These are phyloP conservation scores for Montipora efflorescens DNA, from an alignment of 64 coral and sea anemone species.

Conservation along the genomic window DNA sequence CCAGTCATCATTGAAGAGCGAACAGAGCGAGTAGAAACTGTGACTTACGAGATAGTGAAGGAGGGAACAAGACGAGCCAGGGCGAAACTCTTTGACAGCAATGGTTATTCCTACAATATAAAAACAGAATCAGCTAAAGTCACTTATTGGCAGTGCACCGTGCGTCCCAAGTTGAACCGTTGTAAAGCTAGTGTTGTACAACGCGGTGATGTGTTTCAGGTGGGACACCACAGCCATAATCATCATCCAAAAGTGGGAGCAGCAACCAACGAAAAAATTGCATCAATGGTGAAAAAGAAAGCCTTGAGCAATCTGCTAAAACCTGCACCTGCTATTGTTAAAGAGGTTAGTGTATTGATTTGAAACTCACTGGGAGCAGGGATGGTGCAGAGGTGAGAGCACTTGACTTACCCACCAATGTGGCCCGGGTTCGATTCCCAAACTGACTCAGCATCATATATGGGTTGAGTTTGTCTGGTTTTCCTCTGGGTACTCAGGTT, in stretches of 20 bases:
- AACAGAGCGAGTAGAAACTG: neutral
- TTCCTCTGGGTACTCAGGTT: too few relatives aligned
- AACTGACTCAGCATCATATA: too few relatives aligned
- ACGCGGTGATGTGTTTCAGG: neutral
- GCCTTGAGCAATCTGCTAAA: slow-evolving; percentile 1
- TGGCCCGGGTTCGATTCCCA: too few relatives aligned
- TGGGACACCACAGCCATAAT: neutral
- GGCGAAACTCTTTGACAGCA: slow-evolving; percentile 26
- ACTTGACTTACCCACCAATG: too few relatives aligned
- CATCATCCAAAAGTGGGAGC: neutral
- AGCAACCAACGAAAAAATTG: neutral
- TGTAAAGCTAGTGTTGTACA: neutral
- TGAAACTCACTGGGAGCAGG: too few relatives aligned
- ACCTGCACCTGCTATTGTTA: slow-evolving; percentile 6
- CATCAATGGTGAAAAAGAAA: neutral
- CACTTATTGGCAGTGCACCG: neutral
- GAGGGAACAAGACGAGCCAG: neutral
- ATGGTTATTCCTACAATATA: slow-evolving; percentile 26
- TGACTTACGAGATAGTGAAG: neutral
- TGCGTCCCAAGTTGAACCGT: slow-evolving; percentile 6
- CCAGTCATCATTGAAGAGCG: neutral
- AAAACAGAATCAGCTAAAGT: neutral
- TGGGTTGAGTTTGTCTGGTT: too few relatives aligned
- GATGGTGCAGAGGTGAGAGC: too few relatives aligned
- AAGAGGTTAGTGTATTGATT: neutral